Conservation (phyloP, 2,113 vertebrate genomes). For the Zapus hudsonius region DNA sequence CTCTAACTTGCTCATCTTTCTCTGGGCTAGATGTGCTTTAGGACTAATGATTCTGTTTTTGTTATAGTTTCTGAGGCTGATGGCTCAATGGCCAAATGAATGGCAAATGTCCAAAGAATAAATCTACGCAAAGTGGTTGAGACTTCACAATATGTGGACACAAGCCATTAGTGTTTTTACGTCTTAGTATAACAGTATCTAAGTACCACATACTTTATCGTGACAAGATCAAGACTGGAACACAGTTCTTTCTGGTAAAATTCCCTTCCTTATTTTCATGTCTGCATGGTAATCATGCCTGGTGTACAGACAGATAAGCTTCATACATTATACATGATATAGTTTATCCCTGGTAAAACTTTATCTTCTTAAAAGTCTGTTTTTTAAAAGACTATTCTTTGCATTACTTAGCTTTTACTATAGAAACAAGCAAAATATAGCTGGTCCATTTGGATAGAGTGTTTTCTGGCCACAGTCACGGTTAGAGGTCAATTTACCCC, state of each 20-base stretch:
- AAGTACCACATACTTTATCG: not conserved
- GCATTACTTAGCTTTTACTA: slow-evolving; percentile 38
- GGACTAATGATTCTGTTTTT: not conserved
- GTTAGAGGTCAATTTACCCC: not conserved
- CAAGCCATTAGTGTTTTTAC: too few relatives aligned
- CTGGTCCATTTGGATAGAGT: not conserved
- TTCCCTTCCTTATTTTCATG: not conserved
- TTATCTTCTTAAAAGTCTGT: not conserved
- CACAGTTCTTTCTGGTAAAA: not conserved
- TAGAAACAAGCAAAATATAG: slow-evolving; percentile 19
- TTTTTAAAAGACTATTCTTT: slow-evolving; percentile 22
- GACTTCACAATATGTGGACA: not conserved
- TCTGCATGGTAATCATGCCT: not conserved
- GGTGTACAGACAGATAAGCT: not conserved
- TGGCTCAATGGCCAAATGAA: not conserved
- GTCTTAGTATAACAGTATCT: not conserved
- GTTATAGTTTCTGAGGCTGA: not conserved
- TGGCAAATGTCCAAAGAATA: not conserved
- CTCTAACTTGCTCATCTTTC: not conserved
- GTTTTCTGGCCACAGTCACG: not conserved
- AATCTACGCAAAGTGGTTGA: not conserved
- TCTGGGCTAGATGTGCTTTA: not conserved
- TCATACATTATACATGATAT: too few relatives aligned
- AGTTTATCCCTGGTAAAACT: not conserved
- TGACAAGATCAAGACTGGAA: not conserved